phyloP scores from a whole-genome alignment of 2,113 vertebrate genomes.

The Glaucomys volans region DNA sequence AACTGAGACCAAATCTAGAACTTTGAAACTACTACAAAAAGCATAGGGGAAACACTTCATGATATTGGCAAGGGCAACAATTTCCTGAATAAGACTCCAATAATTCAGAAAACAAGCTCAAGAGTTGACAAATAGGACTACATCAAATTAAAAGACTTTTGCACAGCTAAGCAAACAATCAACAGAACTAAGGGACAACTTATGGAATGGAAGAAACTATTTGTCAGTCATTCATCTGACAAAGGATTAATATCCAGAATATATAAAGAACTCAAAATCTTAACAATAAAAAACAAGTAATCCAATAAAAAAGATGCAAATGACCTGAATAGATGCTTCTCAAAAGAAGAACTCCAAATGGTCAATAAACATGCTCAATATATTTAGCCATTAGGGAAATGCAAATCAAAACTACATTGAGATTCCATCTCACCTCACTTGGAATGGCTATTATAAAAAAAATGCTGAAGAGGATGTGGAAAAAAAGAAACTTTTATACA shows the following conservation, averaged over 20 bases:
- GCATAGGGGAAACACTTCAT: background rate
- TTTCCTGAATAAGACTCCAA: background rate
- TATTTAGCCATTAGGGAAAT: background rate
- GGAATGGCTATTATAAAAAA: background rate
- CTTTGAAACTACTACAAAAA: background rate
- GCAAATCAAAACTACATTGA: background rate
- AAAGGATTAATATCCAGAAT: background rate
- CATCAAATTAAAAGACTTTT: background rate
- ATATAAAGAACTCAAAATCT: background rate
- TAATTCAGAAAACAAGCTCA: background rate
- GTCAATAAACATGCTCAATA: background rate
- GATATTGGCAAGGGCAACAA: background rate
- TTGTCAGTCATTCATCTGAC: background rate
- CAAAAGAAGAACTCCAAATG: background rate
- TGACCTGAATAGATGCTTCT: background rate
- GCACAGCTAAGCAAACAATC: background rate
- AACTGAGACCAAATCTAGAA: background rate
- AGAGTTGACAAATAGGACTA: background rate
- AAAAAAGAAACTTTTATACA: background rate
- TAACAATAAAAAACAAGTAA: background rate
- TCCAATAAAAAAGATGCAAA: background rate
- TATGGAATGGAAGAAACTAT: background rate
- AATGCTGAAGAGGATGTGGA: background rate
- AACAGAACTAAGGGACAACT: background rate
- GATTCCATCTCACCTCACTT: background rate